Conservation (phyloP, 2,888 invertebrate species). For the Mythimna lalbum region DNA sequence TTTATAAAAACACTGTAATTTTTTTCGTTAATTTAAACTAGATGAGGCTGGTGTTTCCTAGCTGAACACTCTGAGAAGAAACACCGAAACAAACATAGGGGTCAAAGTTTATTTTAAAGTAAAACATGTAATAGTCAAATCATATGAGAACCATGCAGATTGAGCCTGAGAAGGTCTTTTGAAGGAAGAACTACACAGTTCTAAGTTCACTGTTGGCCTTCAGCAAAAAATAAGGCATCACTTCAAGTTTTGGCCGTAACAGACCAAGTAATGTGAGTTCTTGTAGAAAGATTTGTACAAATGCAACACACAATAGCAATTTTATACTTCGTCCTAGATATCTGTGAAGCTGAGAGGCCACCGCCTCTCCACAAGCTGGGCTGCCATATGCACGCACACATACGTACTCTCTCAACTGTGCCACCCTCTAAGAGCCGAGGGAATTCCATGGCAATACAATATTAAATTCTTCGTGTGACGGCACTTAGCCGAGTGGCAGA, state of each 20-base stretch:
- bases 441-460: slow-evolving; percentile 11
- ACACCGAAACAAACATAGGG: no score
- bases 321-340: background rate
- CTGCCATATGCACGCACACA: background rate
- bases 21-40: no score
- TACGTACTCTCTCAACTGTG: background rate
- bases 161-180: no score
- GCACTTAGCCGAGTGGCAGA: background rate
- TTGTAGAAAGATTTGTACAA: background rate
- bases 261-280: background rate
- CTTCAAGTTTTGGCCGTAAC: background rate
- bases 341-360: background rate
- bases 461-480: slow-evolving; percentile 26
- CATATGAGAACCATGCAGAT: no score
- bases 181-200: no score
- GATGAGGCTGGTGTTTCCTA: no score
- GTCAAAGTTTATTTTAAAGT: no score
- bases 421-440: background rate
- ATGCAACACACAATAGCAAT: no score
- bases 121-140: no score
- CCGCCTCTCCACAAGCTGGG: background rate
- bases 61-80: no score
- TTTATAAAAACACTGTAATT: no score
- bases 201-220: background rate
- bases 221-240: background rate